phyloP scores from a whole-genome alignment of 1,140 invertebrate genomes.

The Plodia interpunctella region DNA sequence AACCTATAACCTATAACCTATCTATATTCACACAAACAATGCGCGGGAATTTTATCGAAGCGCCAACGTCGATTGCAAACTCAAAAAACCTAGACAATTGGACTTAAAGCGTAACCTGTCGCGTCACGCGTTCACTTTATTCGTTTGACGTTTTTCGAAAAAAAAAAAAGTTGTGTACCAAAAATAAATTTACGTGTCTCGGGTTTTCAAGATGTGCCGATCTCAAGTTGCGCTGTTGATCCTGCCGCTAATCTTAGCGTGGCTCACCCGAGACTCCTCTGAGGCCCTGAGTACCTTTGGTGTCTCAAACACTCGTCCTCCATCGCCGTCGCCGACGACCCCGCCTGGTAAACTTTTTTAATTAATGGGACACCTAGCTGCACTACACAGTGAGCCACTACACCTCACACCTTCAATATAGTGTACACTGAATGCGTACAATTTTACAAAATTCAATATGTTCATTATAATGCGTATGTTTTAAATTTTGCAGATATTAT shows the following conservation, averaged over 20 bases:
- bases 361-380: constrained; percentile 40
- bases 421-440: background rate
- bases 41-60: constrained; percentile 3
- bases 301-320: constrained; percentile 78
- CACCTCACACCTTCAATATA: background rate
- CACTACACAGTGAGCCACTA: constrained; percentile 1
- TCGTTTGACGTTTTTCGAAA: no score
- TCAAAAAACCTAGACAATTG: background rate
- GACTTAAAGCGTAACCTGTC: background rate
- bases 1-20: background rate
- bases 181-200: constrained; percentile 23
- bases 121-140: background rate
- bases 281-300: constrained; percentile 83
- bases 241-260: constrained; percentile 63
- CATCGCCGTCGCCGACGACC: constrained; percentile 62
- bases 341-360: constrained; percentile 76
- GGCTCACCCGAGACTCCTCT: constrained; percentile 56
- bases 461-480: constrained; percentile 1
- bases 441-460: background rate
- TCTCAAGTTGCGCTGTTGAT: constrained; percentile 41
- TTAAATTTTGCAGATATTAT: background rate
- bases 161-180: background rate
- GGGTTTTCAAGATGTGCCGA: constrained; percentile 35
- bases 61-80: background rate
- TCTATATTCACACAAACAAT: background rate